Conservation (phyloP, 2,113 vertebrate genomes). For the Uropsilus gracilis region DNA sequence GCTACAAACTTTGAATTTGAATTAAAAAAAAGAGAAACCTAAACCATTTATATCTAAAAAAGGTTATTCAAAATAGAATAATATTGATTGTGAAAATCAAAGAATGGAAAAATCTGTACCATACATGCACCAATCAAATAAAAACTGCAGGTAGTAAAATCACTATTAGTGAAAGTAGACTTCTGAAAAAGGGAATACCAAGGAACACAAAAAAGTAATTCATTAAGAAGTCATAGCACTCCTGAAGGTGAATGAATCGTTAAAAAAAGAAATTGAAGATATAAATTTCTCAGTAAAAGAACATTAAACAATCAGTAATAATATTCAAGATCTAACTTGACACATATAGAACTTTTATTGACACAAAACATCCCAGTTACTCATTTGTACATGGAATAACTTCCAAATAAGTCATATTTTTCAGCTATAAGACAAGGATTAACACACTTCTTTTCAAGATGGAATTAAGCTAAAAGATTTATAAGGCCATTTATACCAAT, state of each 20-base stretch:
- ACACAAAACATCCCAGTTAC: not conserved
- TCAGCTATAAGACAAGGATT: not conserved
- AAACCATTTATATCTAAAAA: not conserved
- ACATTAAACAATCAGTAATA: not conserved
- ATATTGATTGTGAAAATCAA: not conserved
- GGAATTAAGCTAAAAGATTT: not conserved
- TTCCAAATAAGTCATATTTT: not conserved
- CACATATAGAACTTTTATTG: too few relatives aligned
- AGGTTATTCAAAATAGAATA: not conserved
- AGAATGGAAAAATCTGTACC: not conserved
- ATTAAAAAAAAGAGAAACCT: not conserved
- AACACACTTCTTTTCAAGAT: not conserved
- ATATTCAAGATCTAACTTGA: not conserved
- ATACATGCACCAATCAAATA: not conserved
- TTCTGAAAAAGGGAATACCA: not conserved
- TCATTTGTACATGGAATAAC: not conserved
- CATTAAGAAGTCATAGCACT: not conserved
- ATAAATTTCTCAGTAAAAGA: not conserved
- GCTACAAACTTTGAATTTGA: not conserved
- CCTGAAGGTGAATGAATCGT: not conserved
- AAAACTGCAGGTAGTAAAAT: not conserved
- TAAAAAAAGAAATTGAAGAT: not conserved
- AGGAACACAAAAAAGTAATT: not conserved
- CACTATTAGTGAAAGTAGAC: not conserved
- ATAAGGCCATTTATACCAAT: too few relatives aligned